Base-by-base conservation (phyloP, 2,113 vertebrate genomes). In the Murina feae region DNA sequence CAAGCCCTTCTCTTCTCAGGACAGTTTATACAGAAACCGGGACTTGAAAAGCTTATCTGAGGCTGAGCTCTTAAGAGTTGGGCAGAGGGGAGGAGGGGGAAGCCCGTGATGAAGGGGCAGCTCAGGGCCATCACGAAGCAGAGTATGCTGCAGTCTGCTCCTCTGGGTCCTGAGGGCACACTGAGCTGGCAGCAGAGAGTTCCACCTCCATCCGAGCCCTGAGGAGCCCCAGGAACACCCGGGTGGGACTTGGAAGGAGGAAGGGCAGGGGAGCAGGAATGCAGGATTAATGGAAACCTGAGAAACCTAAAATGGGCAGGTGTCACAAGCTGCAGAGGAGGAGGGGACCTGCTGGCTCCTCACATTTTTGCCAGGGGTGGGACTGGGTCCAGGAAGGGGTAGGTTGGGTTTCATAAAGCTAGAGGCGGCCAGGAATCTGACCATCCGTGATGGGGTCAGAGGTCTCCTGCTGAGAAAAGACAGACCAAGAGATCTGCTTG, bases 261-360 rank as follows among this genome's bases (percentile, higher is more conserved):
- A 93, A 86, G 81, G 91, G 94, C 0, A 2, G 76, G 55, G 78
- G 30, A 63, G 14, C 87, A 90, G 76, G 86, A 96, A 95, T 90
- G 75, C 63, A 55, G 69, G 93, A 87, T 95, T 93, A 95, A 1
- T 1, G 81, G 90, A 90, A 96, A 83, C 55, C 42, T 5, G 4
- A 74, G 97, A 97, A 96, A 88, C 69, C 1, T 0, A 86, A 96
- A 23, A 90, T 80, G 60, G 85, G 81, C 92, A 75, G 91, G 76
- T 93, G 91, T 55, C 35, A 23, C 69, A 53, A 55, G 32, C 69
- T 60, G 47, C 7, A 1, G 63, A 79, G 63, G 58, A 90, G 58
- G 42, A 86, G 39, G 86, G 78, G 58, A 42, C 1, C 66, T 42
- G 6, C 32, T 20, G 86, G 80, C 53, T 55, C 78, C 94, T 95